A percentile compares a stretch with the other conserved stretches of the same genome.
Conservation (phyloP, 2,888 invertebrate genomes). For the Sthenelais limicola region DNA sequence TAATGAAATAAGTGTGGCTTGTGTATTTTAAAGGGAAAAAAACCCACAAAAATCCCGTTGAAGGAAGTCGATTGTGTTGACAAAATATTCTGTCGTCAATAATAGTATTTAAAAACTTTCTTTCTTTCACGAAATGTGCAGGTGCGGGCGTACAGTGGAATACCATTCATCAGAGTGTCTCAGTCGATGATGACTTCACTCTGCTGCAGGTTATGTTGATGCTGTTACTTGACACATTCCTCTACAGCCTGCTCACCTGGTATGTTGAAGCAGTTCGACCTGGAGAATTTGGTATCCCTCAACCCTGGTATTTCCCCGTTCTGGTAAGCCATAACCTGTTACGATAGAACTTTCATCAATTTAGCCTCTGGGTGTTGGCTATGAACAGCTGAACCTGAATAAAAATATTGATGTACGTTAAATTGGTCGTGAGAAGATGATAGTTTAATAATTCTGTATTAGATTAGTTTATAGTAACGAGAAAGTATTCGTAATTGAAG, state of each 20-base stretch:
- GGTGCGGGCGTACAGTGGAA: constrained; percentile 68
- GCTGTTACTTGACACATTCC: constrained; percentile 79
- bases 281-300: constrained; percentile 87
- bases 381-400: neutral
- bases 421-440: too few relatives aligned
- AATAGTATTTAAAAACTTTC: too few relatives aligned
- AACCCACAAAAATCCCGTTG: too few relatives aligned
- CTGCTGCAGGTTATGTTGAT: constrained; percentile 79
- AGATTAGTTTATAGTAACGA: too few relatives aligned
- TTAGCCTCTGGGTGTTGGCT: neutral
- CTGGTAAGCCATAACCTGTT: constrained; percentile 74
- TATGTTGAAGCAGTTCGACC: constrained; percentile 91
- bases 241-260: constrained; percentile 84
- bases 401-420: neutral
- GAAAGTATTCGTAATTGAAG: neutral
- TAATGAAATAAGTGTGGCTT: too few relatives aligned
- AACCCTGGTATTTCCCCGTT: constrained; percentile 86
- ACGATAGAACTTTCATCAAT: neutral
- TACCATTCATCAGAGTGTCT: constrained; percentile 74
- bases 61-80: too few relatives aligned
- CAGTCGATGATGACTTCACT: constrained; percentile 80
- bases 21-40: too few relatives aligned
- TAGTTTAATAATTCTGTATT: too few relatives aligned
- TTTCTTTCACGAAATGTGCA: too few relatives aligned
- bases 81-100: too few relatives aligned